Evolutionary conservation across 2,113 vertebrate species (phyloP).

Genomic region (Mystacornis crossleyi): DNA sequence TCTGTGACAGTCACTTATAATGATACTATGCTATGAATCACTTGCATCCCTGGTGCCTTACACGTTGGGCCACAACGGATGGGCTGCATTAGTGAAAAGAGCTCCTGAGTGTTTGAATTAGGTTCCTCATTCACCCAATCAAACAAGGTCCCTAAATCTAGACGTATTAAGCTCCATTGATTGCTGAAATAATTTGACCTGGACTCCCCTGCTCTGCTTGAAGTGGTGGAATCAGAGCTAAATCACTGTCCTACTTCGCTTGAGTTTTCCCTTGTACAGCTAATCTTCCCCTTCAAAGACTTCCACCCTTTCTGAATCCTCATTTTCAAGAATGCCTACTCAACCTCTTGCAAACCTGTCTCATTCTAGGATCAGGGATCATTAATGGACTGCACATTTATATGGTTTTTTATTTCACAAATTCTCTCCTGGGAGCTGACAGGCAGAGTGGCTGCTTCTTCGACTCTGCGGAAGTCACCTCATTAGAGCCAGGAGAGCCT

Average conservation of each 20-base stretch:
- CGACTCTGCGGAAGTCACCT: not conserved
- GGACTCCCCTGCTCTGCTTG: not conserved
- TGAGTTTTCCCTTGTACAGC: not conserved
- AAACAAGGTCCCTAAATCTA: not conserved
- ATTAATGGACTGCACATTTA: not conserved
- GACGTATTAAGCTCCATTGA: not conserved
- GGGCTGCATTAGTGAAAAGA: not conserved
- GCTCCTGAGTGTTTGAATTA: not conserved
- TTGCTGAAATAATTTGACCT: not conserved
- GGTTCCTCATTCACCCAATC: not conserved
- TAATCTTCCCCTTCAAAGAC: not conserved
- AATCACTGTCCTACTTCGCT: not conserved
- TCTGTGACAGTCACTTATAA: not conserved
- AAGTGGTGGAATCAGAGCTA: not conserved
- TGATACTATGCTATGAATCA: not conserved
- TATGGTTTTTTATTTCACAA: not conserved
- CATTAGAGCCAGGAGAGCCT: not conserved
- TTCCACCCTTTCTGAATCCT: not conserved
- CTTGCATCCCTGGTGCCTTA: not conserved
- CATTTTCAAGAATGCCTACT: not conserved
- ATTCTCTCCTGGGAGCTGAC: not conserved
- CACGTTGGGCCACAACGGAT: not conserved
- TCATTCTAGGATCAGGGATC: not conserved
- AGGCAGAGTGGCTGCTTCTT: not conserved
- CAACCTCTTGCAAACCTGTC: not conserved